Percentiles rank a stretch among this genome's conserved stretches.
phyloP scores from a whole-genome alignment of 2,113 vertebrate genomes.

The Lanius ludovicianus region DNA sequence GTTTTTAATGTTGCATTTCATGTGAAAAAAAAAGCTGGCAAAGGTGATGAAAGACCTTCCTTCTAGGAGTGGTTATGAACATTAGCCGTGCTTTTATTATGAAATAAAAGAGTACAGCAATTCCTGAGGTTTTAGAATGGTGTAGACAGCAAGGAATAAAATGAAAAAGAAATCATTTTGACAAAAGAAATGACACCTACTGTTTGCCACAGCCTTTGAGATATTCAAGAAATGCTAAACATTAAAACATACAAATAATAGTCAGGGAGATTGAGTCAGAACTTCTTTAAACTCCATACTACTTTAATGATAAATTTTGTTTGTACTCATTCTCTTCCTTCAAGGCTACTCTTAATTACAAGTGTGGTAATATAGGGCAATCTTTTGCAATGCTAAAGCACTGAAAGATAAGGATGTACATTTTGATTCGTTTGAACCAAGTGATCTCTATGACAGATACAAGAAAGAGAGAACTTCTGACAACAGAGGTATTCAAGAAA shows the following conservation, averaged over 20 bases:
- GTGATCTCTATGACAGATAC: neutral
- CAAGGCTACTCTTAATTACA: constrained; percentile 7
- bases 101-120: neutral
- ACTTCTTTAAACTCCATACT: neutral
- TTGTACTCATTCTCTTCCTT: neutral
- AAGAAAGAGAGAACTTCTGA: neutral
- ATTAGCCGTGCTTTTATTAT: neutral
- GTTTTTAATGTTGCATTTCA: neutral
- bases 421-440: neutral
- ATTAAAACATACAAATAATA: neutral
- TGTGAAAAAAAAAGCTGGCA: neutral
- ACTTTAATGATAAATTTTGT: neutral
- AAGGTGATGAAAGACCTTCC: neutral
- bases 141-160: neutral
- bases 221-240: neutral
- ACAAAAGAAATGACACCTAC: neutral
- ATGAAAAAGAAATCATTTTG: neutral
- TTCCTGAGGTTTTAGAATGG: neutral
- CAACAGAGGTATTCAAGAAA: constrained; percentile 3
- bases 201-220: neutral
- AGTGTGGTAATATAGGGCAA: neutral
- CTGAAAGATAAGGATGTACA: neutral
- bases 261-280: neutral
- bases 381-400: constrained; percentile 33
- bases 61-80: neutral